A percentile compares a stretch with the other conserved stretches of the same genome.
These are phyloP conservation scores for Hyposmocoma kahamanoa DNA, from an alignment of 1,140 invertebrate species.

Conservation along the genomic window DNA sequence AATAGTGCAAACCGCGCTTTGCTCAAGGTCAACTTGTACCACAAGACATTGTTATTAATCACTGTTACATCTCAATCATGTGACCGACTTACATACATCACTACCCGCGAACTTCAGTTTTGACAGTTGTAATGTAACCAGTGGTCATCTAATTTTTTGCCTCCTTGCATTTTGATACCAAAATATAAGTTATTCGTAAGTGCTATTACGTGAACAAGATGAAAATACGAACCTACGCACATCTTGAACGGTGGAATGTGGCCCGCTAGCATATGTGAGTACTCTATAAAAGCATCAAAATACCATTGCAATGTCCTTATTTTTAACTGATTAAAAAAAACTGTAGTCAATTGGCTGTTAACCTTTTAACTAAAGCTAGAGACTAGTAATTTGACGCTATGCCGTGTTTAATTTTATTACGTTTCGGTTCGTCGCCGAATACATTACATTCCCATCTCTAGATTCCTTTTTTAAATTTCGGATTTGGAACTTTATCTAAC, in stretches of 20 bases:
- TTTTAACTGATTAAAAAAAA: slow-evolving; percentile 73
- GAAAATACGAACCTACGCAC: slow-evolving; percentile 69
- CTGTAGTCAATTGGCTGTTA: slow-evolving; percentile 72
- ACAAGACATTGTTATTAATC: too few species aligned
- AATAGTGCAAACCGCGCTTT: too few species aligned
- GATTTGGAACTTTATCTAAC: slow-evolving; percentile 43
- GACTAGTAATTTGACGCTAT: slow-evolving; percentile 70
- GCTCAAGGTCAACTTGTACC: too few species aligned
- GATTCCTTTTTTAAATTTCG: slow-evolving; percentile 37
- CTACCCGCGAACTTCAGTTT: slow-evolving; percentile 59
- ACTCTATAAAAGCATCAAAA: slow-evolving; percentile 21
- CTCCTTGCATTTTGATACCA: slow-evolving; percentile 70
- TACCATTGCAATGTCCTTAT: slow-evolving; percentile 55
- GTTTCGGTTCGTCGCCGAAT: slow-evolving; percentile 48
- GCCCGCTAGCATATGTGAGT: slow-evolving; percentile 65
- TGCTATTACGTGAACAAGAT: slow-evolving; percentile 71
- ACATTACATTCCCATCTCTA: slow-evolving; percentile 41
- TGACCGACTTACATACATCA: too few species aligned
- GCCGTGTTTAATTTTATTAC: slow-evolving; percentile 72
- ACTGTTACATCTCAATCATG: too few species aligned
- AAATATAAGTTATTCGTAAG: slow-evolving; percentile 69
- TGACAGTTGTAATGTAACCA: slow-evolving; percentile 68
- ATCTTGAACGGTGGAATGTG: slow-evolving; percentile 66
- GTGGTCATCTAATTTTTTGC: slow-evolving; percentile 67
- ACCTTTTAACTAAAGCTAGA: slow-evolving; percentile 72